These are phyloP conservation scores for Micronisus gabar DNA, from an alignment of 2,113 vertebrate genomes.

Conservation along the genomic window DNA sequence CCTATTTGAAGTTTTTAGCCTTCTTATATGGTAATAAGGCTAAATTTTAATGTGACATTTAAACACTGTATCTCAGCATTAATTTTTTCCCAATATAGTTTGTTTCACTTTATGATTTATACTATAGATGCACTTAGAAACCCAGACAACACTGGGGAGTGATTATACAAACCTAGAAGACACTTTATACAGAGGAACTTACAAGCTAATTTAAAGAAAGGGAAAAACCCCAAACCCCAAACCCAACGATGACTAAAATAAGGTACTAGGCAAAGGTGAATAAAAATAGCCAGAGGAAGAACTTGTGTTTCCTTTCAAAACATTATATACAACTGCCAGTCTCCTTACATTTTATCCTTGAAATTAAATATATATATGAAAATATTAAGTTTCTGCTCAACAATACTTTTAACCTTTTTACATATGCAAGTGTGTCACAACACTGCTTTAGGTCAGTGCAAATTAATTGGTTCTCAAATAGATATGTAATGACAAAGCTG, in stretches of 20 bases:
- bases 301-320: background rate
- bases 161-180: background rate
- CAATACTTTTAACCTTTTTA: conserved; percentile 7
- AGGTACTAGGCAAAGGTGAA: background rate
- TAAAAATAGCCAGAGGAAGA: background rate
- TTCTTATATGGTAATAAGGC: background rate
- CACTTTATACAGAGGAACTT: background rate
- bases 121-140: background rate
- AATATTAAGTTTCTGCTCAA: background rate
- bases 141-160: background rate
- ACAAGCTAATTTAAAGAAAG: background rate
- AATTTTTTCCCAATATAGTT: background rate
- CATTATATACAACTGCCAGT: background rate
- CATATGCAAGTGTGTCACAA: conserved; percentile 35
- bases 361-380: background rate
- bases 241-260: background rate
- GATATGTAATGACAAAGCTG: conserved; percentile 57
- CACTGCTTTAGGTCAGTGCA: conserved; percentile 10
- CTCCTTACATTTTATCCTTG: background rate
- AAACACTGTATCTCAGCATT: background rate
- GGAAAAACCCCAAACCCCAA: background rate
- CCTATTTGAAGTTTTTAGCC: background rate
- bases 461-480: conserved; percentile 44
- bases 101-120: background rate
- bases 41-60: background rate